These are phyloP conservation scores for Halichoeres trimaculatus DNA, from an alignment of 2,113 vertebrate genomes.

Conservation along the genomic window DNA sequence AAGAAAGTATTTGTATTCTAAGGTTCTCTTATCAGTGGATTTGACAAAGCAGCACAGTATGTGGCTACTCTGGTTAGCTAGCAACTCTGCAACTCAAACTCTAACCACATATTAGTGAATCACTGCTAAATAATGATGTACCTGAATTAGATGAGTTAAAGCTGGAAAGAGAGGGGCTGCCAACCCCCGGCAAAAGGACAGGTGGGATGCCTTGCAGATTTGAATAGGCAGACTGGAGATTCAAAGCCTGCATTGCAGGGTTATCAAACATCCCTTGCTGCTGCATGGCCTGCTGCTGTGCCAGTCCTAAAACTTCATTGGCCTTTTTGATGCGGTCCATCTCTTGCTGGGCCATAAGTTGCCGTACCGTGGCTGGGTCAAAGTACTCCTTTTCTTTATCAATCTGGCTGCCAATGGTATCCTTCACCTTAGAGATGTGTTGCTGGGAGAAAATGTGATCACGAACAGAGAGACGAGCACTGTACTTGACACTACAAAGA, in stretches of 20 bases:
- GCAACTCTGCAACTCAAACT: constrained; percentile 1
- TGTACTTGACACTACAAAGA: constrained; percentile 99
- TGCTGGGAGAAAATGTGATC: constrained; percentile 99
- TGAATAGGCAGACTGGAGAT: constrained; percentile 94
- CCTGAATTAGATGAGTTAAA: constrained; percentile 99
- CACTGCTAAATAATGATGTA: constrained; percentile 76
- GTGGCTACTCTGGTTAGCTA: neutral
- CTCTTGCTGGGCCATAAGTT: constrained; percentile 99
- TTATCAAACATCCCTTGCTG: constrained; percentile 97
- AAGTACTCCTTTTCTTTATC: constrained; percentile 99
- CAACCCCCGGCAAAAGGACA: constrained; percentile 95
- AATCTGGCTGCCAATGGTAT: constrained; percentile 98
- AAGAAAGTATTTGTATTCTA: no score
- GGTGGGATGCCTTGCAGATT: constrained; percentile 97
- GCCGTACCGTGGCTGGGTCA: constrained; percentile 97
- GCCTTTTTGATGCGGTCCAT: constrained; percentile 99
- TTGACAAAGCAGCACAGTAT: no score
- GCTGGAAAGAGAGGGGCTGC: constrained; percentile 95
- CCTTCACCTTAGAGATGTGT: constrained; percentile 99
- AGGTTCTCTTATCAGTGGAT: no score
- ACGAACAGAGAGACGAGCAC: constrained; percentile 96
- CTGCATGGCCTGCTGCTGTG: constrained; percentile 90
- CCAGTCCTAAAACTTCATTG: constrained; percentile 97
- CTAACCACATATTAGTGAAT: constrained; percentile 2
- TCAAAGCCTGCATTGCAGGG: constrained; percentile 94